These are phyloP conservation scores for Ganaspis sp. DNA, from an alignment of 1,140 invertebrate genomes.

Conservation along the genomic window DNA sequence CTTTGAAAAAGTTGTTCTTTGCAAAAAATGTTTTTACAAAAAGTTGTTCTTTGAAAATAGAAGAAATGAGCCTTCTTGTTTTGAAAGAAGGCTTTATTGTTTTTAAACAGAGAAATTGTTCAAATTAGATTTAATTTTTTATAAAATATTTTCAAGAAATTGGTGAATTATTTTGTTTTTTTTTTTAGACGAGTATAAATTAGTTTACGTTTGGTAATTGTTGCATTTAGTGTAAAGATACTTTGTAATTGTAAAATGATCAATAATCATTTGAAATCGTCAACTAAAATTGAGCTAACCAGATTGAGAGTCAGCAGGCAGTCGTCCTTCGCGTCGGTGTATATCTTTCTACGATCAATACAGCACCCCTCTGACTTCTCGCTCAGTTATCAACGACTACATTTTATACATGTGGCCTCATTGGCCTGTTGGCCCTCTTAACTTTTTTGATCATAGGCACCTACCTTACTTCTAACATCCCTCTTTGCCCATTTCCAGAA, in stretches of 20 bases:
- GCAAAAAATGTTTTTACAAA: too few relatives aligned
- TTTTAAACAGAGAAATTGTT: too few relatives aligned
- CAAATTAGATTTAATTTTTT: too few relatives aligned
- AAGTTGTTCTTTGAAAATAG: too few relatives aligned
- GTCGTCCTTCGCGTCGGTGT: constrained; percentile 63
- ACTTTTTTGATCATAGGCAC: constrained; percentile 22
- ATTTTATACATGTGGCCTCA: constrained; percentile 34
- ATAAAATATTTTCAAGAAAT: too few relatives aligned
- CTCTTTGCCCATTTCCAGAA: neutral
- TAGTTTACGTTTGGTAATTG: neutral
- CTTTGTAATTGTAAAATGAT: too few relatives aligned
- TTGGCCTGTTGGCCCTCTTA: constrained; percentile 23
- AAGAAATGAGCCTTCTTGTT: too few relatives aligned
- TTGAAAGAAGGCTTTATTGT: too few relatives aligned
- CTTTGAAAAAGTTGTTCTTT: too few relatives aligned
- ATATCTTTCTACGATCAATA: constrained; percentile 71
- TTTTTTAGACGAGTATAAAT: neutral
- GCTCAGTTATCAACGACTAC: constrained; percentile 58
- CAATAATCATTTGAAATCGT: neutral
- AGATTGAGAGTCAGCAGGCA: constrained; percentile 34
- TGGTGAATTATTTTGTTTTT: too few relatives aligned
- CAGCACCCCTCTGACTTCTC: constrained; percentile 48
- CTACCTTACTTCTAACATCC: neutral
- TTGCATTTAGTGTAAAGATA: too few relatives aligned
- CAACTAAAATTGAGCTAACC: neutral